phyloP scores from a whole-genome alignment of 2,797 vertebrate species.

The Sebastes cheni region DNA sequence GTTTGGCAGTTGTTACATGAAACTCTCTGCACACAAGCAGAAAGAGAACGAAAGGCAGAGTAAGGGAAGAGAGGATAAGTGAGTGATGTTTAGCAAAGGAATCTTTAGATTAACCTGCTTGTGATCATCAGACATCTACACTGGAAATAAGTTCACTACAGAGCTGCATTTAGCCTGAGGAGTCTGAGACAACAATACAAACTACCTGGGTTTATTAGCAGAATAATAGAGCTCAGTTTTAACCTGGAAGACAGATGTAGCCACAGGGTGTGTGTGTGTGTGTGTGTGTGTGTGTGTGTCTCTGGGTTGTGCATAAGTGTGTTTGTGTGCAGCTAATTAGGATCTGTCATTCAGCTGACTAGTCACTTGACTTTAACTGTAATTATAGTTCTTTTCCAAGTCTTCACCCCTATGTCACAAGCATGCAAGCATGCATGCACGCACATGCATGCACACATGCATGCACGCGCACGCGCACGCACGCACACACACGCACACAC shows the following conservation, averaged over 20 bases:
- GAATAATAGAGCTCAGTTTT: slow-evolving; percentile 15
- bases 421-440: background rate
- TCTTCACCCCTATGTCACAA: background rate
- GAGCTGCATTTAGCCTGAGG: background rate
- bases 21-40: background rate
- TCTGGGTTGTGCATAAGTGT: background rate
- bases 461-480: background rate
- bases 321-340: slow-evolving; percentile 43
- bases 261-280: background rate
- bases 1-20: background rate
- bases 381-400: slow-evolving; percentile 39
- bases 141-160: background rate
- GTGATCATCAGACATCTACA: slow-evolving; percentile 26
- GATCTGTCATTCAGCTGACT: slow-evolving; percentile 40
- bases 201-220: slow-evolving; percentile 14
- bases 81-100: slow-evolving; percentile 10
- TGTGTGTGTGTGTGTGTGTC: background rate
- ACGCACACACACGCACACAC: background rate
- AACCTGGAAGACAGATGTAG: background rate
- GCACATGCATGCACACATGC: background rate
- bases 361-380: slow-evolving; percentile 46
- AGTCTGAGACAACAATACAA: background rate
- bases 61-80: background rate
- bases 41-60: background rate
- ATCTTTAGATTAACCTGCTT: background rate